phyloP scores from a whole-genome alignment of 2,888 invertebrate species.

The Dasysyrphus albostriatus region DNA sequence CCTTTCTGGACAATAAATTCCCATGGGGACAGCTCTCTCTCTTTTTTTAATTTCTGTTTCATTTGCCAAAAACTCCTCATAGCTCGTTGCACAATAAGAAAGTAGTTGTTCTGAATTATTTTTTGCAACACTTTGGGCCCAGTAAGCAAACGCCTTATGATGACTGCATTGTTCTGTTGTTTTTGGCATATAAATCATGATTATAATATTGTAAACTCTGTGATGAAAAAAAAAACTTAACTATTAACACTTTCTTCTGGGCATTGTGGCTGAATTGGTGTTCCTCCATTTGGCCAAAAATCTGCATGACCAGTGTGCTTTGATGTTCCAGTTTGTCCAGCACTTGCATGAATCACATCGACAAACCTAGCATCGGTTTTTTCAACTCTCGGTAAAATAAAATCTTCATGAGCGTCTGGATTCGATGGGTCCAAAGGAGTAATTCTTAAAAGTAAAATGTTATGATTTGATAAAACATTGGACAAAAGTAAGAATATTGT shows the following conservation, averaged over 20 bases:
- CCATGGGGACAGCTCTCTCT: conserved; percentile 79
- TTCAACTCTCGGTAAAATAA: conserved; percentile 83
- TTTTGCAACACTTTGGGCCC: conserved; percentile 85
- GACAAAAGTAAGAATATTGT: too few species aligned
- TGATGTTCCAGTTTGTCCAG: conserved; percentile 87
- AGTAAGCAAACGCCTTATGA: conserved; percentile 87
- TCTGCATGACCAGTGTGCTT: conserved; percentile 86
- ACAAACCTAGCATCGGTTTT: conserved; percentile 86
- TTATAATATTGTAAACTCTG: too few species aligned
- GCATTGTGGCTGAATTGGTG: conserved; percentile 86
- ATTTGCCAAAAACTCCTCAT: conserved; percentile 85
- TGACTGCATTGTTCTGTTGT: conserved; percentile 86
- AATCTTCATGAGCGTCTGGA: conserved; percentile 85
- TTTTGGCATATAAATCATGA: background rate
- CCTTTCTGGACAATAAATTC: conserved; percentile 80
- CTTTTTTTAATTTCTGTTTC: conserved; percentile 70
- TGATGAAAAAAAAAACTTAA: background rate
- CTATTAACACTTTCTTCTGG: conserved; percentile 79
- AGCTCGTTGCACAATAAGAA: conserved; percentile 85
- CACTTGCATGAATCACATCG: conserved; percentile 89
- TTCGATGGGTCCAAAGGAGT: conserved; percentile 87
- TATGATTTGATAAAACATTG: background rate
- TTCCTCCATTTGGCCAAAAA: conserved; percentile 87
- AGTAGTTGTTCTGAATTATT: conserved; percentile 83
- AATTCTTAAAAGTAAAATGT: conserved; percentile 82